phyloP scores from a whole-genome alignment of 2,113 vertebrate species.

The Gambusia holbrooki region DNA sequence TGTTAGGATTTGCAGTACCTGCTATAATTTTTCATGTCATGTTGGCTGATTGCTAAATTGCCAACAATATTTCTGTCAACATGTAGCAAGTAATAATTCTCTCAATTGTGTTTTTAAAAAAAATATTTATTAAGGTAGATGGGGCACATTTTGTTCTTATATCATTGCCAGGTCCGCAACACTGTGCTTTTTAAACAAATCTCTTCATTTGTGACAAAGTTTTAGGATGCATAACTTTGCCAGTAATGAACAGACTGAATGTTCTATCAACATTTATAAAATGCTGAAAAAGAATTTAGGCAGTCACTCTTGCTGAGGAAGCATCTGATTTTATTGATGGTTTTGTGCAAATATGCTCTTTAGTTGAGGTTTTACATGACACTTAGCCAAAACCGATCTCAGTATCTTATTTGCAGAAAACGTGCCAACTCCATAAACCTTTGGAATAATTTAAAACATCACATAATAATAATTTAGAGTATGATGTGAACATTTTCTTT shows the following conservation, averaged over 20 bases:
- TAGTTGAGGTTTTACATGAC: slow-evolving; percentile 11
- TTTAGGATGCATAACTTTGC: not conserved
- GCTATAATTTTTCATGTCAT: slow-evolving; percentile 10
- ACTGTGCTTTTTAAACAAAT: not conserved
- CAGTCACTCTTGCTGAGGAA: slow-evolving; percentile 29
- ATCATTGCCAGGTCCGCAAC: not conserved
- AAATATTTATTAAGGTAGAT: slow-evolving; percentile 17
- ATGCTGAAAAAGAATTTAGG: slow-evolving; percentile 23
- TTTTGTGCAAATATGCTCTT: slow-evolving; percentile 32
- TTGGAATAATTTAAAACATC: not conserved
- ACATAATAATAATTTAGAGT: not conserved
- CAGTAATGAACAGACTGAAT: not conserved
- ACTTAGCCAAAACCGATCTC: slow-evolving; percentile 6
- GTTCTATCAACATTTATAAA: not conserved
- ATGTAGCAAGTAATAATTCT: slow-evolving; percentile 7
- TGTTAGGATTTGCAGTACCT: slow-evolving; percentile 20
- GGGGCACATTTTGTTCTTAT: not conserved
- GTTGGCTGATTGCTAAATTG: slow-evolving; percentile 8
- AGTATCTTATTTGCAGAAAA: not conserved
- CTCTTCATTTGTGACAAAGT: slow-evolving; percentile 4
- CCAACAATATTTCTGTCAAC: slow-evolving; percentile 17
- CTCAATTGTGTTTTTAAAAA: slow-evolving; percentile 18
- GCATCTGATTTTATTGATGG: slow-evolving; percentile 34
- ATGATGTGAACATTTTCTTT: not conserved
- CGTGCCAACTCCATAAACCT: not conserved